Evolutionary conservation across 2,113 vertebrate species (phyloP).

Genomic region (Tragelaphus imberbis): DNA sequence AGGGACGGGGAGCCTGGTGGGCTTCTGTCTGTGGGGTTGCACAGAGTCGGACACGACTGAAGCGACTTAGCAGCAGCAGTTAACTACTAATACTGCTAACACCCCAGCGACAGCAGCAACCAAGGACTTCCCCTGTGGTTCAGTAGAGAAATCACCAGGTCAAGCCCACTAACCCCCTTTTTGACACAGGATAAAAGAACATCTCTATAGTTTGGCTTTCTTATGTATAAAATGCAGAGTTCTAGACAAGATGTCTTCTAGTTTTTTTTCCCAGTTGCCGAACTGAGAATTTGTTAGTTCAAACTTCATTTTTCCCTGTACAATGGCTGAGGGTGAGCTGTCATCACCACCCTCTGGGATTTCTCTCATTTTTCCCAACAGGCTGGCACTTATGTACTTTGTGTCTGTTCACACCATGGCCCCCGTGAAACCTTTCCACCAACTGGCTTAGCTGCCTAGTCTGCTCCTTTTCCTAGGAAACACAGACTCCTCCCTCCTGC

Average conservation of each 20-base stretch:
- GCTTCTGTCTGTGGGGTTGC: too few species aligned
- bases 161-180: not conserved
- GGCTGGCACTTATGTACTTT: slow-evolving; percentile 34
- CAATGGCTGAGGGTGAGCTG: slow-evolving; percentile 16
- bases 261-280: not conserved
- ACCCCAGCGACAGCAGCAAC: not conserved
- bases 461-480: slow-evolving; percentile 36
- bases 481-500: not conserved
- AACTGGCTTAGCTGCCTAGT: slow-evolving; percentile 32
- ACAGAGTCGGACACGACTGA: too few species aligned
- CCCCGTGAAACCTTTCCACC: slow-evolving; percentile 49
- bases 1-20: too few species aligned
- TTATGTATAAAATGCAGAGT: not conserved
- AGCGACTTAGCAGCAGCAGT: too few species aligned
- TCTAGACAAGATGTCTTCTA: not conserved
- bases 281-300: slow-evolving; percentile 10
- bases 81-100: not conserved
- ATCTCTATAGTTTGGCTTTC: slow-evolving; percentile 15
- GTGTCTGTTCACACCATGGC: slow-evolving; percentile 26
- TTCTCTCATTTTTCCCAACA: slow-evolving; percentile 51
- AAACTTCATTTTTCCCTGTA: slow-evolving; percentile 30
- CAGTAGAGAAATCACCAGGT: slow-evolving; percentile 6
- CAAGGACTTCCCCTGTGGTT: slow-evolving; percentile 32
- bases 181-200: not conserved
- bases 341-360: slow-evolving; percentile 31